phyloP scores from a whole-genome alignment of 2,113 vertebrate genomes.

The Chloropsis hardwickii region DNA sequence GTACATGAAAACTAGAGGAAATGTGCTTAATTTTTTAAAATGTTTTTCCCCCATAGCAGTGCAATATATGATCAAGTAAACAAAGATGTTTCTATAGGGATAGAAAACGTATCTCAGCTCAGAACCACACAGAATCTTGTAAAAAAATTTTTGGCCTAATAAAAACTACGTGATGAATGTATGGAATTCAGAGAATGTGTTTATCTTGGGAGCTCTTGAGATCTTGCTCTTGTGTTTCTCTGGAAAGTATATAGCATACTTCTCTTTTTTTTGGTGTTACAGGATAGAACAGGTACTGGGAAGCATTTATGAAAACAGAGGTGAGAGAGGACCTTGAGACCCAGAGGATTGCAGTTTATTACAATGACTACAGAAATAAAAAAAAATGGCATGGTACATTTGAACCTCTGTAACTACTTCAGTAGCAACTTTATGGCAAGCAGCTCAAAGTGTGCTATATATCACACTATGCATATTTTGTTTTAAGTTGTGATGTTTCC shows the following conservation, averaged over 20 bases:
- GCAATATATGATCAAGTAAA: background rate
- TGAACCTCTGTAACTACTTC: background rate
- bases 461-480: background rate
- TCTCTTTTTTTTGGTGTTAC: background rate
- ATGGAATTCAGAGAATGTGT: slow-evolving; percentile 45
- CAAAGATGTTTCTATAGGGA: background rate
- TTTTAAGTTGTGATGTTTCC: background rate
- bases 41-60: background rate
- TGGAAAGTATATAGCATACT: background rate
- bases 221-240: background rate
- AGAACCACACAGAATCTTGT: background rate
- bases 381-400: background rate
- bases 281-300: background rate
- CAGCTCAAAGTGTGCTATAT: background rate
- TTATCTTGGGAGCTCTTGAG: slow-evolving; percentile 35
- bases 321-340: background rate
- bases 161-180: background rate
- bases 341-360: background rate
- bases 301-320: background rate
- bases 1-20: background rate
- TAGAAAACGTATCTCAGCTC: background rate
- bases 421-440: background rate
- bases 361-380: background rate
- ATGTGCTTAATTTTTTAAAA: background rate
- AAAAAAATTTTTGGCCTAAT: background rate